These are phyloP conservation scores for Nomada fucata DNA, from an alignment of 2,888 invertebrate species.

Conservation along the genomic window DNA sequence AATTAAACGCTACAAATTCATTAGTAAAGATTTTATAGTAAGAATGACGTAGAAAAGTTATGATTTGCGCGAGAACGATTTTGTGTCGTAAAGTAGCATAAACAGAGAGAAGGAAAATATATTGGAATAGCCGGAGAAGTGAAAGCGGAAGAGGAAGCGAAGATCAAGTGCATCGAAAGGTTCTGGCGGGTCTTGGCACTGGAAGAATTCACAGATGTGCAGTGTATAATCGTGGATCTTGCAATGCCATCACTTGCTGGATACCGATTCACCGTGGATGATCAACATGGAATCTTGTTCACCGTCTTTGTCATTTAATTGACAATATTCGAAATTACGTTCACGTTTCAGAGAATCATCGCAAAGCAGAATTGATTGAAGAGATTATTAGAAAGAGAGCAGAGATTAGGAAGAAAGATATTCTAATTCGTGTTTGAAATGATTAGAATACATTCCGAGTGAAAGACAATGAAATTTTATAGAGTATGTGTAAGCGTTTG, in stretches of 20 bases:
- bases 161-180: conserved; percentile 62
- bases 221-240: conserved; percentile 84
- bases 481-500: too few relatives aligned
- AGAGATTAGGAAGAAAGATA: too few relatives aligned
- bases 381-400: too few relatives aligned
- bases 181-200: conserved; percentile 84
- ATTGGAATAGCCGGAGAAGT: neutral
- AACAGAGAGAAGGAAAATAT: conserved; percentile 35
- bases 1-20: too few relatives aligned
- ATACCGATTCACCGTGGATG: conserved; percentile 74
- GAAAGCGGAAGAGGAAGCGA: conserved; percentile 35
- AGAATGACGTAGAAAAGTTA: too few relatives aligned
- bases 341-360: too few relatives aligned
- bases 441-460: too few relatives aligned
- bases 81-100: neutral
- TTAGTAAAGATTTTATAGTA: too few relatives aligned
- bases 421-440: too few relatives aligned
- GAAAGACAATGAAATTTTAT: too few relatives aligned
- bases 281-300: neutral
- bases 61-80: too few relatives aligned
- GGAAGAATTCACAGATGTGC: conserved; percentile 85
- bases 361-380: too few relatives aligned
- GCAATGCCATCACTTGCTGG: conserved; percentile 84
- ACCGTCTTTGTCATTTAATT: neutral
- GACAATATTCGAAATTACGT: neutral